Conservation (phyloP, 1,140 invertebrate species). For the Dysdera silvatica region DNA sequence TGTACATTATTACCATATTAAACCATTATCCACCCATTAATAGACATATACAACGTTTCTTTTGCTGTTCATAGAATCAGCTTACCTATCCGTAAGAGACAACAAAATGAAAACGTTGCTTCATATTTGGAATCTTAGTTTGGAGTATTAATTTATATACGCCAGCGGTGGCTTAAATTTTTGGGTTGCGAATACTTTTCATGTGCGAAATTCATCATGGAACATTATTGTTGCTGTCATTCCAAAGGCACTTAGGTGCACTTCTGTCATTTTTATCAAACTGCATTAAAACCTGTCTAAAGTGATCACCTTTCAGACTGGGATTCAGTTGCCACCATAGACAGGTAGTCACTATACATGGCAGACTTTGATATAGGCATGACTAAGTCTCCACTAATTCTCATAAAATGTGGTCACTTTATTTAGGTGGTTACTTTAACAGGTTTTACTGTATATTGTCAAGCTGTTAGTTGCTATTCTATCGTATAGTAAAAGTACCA, state of each 20-base stretch:
- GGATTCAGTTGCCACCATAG: too few relatives aligned
- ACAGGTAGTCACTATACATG: too few relatives aligned
- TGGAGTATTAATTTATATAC: not conserved
- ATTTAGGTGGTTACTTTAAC: too few relatives aligned
- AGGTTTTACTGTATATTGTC: too few relatives aligned
- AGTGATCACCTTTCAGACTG: too few relatives aligned
- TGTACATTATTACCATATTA: not conserved
- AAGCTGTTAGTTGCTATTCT: too few relatives aligned
- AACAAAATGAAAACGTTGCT: not conserved
- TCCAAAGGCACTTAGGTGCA: not conserved
- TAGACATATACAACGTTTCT: not conserved
- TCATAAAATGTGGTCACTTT: too few relatives aligned
- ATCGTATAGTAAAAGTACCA: too few relatives aligned
- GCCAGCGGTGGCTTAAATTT: not conserved
- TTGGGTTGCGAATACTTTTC: constrained; percentile 28
- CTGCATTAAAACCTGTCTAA: too few relatives aligned
- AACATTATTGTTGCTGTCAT: constrained; percentile 10
- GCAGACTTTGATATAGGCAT: too few relatives aligned
- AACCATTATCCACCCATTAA: not conserved
- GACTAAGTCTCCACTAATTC: too few relatives aligned
- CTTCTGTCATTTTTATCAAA: not conserved
- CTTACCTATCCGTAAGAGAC: not conserved
- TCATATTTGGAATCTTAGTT: not conserved
- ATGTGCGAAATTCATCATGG: constrained; percentile 4
- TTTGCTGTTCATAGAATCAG: not conserved